Percentiles rank a stretch among this genome's conserved stretches.
phyloP scores from a whole-genome alignment of 2,797 vertebrate genomes.

The Geotrypetes seraphini region DNA sequence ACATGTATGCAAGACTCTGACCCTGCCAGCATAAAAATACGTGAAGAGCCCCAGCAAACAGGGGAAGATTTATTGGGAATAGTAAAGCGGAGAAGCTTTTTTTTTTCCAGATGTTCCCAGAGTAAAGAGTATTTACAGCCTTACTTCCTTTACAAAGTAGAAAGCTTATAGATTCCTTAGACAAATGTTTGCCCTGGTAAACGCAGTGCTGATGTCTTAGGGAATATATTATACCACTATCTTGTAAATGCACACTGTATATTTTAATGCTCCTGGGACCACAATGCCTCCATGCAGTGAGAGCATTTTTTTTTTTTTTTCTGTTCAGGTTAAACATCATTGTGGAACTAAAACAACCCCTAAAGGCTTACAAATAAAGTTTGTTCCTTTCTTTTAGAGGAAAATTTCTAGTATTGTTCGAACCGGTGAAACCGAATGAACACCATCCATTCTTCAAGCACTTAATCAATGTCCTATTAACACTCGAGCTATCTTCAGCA shows the following conservation, averaged over 20 bases:
- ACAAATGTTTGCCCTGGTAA: neutral
- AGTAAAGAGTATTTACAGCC: too few species aligned
- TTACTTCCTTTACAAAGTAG: neutral
- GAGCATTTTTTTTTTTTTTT: neutral
- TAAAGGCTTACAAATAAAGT: neutral
- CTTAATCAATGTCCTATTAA: slow-evolving; percentile 1
- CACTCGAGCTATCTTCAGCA: slow-evolving; percentile 1
- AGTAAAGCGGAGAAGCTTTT: too few species aligned
- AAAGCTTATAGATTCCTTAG: neutral
- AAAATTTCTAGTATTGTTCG: slow-evolving; percentile 3
- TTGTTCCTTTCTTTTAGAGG: neutral
- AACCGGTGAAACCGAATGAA: slow-evolving; percentile 5
- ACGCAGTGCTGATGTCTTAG: neutral
- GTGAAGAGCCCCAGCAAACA: too few species aligned
- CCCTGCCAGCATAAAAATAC: too few species aligned
- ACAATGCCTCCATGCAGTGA: neutral
- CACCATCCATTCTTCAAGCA: neutral
- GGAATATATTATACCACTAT: neutral
- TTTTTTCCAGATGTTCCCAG: too few species aligned
- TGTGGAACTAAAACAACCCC: neutral
- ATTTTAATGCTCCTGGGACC: neutral
- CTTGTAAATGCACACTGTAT: neutral
- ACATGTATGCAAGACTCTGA: too few species aligned
- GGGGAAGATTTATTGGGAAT: too few species aligned
- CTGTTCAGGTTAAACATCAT: neutral